Base-by-base conservation (phyloP, 1,140 invertebrate genomes). In the Drosophila micromelanica region DNA sequence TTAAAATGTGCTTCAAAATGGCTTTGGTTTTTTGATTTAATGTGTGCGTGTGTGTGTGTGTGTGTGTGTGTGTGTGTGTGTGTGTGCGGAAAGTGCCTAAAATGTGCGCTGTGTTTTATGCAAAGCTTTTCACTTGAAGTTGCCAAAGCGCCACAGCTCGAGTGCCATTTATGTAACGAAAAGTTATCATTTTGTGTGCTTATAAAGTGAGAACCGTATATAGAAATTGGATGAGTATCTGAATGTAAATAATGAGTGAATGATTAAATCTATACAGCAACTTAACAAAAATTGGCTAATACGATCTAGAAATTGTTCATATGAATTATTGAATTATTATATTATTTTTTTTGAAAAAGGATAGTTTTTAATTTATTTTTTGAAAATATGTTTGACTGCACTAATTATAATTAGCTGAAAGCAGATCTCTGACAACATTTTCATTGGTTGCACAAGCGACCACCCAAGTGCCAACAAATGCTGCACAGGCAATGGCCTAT, bases 1-100 rank as follows among this genome's bases (percentile, higher is more conserved):
- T 87, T 86, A 87, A 87, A 75, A 65, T 87, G 82, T 75, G 87
- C 81, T 87, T 87, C 87, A 81, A 87, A 86, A 86, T 81, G 87
- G 82, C 81, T 87, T 86, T 86, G 82, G 81, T 86, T 86, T 86
- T 86, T 86, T 86, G 78, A 82, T 1, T 20, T 20, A n/a, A 12
- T 17, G 38, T 46, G 49, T 30, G 15, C 30, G 37, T 35, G 43
- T 38, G 30, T 3, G 23, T 32, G 42, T 42, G 9, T 23, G 9
- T 13, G 17, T 43, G 59, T 9, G 4, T 45, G 13, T 32, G 43
- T 49, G 35, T 63, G 32, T 64, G 27, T 30, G 20, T 65, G 27
- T n/a, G 42, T 30, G 17, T 1, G 45, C 30, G 12, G 23, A 68
- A 68, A 71, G 55, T 84, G 72, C 67, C 80, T 56, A 81, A 86